Evolutionary conservation across 2,113 vertebrate species (phyloP).

Genomic region (Tragelaphus scriptus): DNA sequence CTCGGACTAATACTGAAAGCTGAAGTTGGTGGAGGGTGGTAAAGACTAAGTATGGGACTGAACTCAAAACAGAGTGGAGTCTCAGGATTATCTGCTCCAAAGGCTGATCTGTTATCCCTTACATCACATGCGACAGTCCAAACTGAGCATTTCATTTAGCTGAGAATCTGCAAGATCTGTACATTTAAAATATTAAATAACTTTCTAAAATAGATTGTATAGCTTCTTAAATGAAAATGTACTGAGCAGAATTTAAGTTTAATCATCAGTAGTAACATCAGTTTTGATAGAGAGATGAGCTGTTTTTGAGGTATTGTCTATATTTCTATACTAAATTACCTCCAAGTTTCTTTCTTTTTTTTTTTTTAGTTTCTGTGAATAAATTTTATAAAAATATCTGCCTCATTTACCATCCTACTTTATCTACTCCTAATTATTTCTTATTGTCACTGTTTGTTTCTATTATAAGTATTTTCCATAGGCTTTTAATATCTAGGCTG

Average conservation of each 20-base stretch:
- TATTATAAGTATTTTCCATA: neutral
- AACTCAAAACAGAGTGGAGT: neutral
- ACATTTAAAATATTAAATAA: neutral
- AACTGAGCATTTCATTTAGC: neutral
- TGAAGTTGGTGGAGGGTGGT: neutral
- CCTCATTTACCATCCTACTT: neutral
- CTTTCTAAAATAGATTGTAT: neutral
- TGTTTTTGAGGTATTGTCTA: neutral
- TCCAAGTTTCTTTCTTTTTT: neutral
- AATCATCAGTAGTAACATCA: neutral
- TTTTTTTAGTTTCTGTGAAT: neutral
- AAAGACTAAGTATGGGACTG: neutral
- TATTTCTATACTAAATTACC: constrained; percentile 1
- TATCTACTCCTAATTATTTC: neutral
- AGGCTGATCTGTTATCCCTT: neutral
- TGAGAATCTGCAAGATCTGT: neutral
- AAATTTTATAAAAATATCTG: constrained; percentile 27
- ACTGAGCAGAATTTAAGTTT: neutral
- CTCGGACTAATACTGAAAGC: neutral
- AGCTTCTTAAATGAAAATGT: neutral
- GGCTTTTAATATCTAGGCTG: neutral
- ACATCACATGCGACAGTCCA: neutral
- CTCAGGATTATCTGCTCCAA: neutral
- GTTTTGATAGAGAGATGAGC: constrained; percentile 7
- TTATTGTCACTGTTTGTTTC: neutral